Conservation (phyloP, 2,888 invertebrate species). For the Papilio elwesi region DNA sequence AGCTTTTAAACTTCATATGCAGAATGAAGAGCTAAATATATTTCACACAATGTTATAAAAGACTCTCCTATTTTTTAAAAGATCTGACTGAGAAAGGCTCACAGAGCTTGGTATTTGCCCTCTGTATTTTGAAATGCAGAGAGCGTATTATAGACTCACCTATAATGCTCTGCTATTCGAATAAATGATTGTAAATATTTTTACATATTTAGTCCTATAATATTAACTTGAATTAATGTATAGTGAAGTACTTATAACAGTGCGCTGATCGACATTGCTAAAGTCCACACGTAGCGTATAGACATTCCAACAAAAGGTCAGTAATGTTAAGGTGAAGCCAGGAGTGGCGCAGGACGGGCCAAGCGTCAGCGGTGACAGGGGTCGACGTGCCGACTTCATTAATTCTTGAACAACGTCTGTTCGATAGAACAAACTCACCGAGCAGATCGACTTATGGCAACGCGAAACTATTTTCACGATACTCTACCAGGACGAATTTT, state of each 20-base stretch:
- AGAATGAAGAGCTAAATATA: neutral
- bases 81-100: too few species aligned
- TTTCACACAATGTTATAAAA: neutral
- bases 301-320: conserved; percentile 70
- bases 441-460: conserved; percentile 26
- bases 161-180: too few species aligned
- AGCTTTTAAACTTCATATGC: neutral
- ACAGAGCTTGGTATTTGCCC: too few species aligned
- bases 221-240: too few species aligned
- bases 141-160: too few species aligned
- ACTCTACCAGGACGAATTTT: conserved; percentile 7
- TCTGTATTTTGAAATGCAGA: too few species aligned
- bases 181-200: too few species aligned
- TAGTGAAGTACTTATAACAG: too few species aligned
- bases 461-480: conserved; percentile 42
- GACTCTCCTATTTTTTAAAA: too few species aligned
- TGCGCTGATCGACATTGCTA: conserved; percentile 38
- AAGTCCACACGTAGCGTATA: conserved; percentile 69
- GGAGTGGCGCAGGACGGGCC: conserved; percentile 57
- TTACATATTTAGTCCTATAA: too few species aligned
- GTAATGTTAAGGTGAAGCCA: conserved; percentile 56
- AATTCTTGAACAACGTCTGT: conserved; percentile 75
- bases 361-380: conserved; percentile 68
- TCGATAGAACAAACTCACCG: conserved; percentile 58
- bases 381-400: conserved; percentile 82